phyloP scores from a whole-genome alignment of 2,113 vertebrate genomes.

The Melanerpes aurifrons region DNA sequence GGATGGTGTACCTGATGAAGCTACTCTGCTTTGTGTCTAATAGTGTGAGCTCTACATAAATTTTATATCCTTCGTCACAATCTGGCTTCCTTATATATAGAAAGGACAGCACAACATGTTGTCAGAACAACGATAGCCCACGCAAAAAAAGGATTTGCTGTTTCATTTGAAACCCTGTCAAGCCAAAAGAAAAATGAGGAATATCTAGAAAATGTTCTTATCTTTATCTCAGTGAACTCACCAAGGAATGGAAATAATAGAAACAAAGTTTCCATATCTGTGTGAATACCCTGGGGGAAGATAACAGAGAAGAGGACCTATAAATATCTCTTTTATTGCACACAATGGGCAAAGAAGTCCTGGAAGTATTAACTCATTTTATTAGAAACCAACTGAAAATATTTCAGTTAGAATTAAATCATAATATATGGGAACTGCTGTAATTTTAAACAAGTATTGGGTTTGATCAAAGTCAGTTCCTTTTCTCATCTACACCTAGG shows the following conservation, averaged over 20 bases:
- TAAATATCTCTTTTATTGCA: neutral
- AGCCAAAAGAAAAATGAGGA: neutral
- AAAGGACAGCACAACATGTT: constrained; percentile 31
- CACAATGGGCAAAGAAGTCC: neutral
- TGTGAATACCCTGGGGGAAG: neutral
- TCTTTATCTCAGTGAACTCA: neutral
- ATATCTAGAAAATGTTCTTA: neutral
- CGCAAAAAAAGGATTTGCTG: constrained; percentile 26
- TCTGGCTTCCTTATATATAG: constrained; percentile 26
- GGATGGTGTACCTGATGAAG: neutral
- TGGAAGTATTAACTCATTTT: neutral
- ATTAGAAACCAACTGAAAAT: neutral
- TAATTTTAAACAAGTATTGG: neutral
- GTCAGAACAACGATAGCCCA: constrained; percentile 22
- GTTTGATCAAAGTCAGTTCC: neutral
- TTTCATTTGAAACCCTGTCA: constrained; percentile 13
- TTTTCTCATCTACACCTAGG: neutral
- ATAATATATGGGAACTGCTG: neutral
- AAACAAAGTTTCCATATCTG: neutral
- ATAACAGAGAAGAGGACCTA: neutral
- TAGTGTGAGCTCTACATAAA: neutral
- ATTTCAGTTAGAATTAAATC: neutral
- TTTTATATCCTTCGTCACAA: constrained; percentile 15
- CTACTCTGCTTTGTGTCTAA: neutral
- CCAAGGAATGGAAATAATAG: neutral